Evolutionary conservation across 2,797 vertebrate species (phyloP), one percentile per base, ranked within the genome.

Genomic region (Tragopan temminckii): DNA sequence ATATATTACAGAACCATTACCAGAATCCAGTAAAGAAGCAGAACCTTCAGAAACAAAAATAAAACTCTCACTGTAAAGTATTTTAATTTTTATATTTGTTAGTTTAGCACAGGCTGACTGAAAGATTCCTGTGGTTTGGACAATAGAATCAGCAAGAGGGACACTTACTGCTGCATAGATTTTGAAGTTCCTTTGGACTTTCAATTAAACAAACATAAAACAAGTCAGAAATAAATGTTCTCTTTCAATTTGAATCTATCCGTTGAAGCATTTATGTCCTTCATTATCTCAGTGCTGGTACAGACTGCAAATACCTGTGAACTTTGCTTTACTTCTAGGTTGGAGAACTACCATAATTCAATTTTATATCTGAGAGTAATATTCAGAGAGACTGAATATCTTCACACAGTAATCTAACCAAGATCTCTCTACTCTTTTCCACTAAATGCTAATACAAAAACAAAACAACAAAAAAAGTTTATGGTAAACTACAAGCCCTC

Each of bases 191-290:
- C 58, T 66, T 77, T 55, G 45, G 45, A 87, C 45, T 85, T 93
- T 63, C 42, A 89, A 89, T 85, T 94, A 68, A 94, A 88, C 27
- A 92, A 77, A 80, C 53, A 81, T 33, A 91, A 94, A 90, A 45
- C 27, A 85, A 94, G 43, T 23, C 40, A 79, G 79, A 89, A 92
- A 46, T 63, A 83, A 89, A 52, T 38, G 31, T 63, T 80, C 45
- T 63, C 2, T 2, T 59, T 89, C 66, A 62, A 33, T 89, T 83
- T 88, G 31, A 36, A 80, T 38, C 36, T 85, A 74, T 57, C 27
- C 20, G 27, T 52, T 55, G 16, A 91, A 93, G 33, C 24, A 75
- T 80, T 94, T 93, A 45, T 53, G 36, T 59, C 31, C 31, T 85
- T 75, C 3, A 1, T 75, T 77, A 62, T 50, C 38, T 62, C 46